phyloP scores from a whole-genome alignment of 2,888 invertebrate species.

The Drosophila prostipennis region DNA sequence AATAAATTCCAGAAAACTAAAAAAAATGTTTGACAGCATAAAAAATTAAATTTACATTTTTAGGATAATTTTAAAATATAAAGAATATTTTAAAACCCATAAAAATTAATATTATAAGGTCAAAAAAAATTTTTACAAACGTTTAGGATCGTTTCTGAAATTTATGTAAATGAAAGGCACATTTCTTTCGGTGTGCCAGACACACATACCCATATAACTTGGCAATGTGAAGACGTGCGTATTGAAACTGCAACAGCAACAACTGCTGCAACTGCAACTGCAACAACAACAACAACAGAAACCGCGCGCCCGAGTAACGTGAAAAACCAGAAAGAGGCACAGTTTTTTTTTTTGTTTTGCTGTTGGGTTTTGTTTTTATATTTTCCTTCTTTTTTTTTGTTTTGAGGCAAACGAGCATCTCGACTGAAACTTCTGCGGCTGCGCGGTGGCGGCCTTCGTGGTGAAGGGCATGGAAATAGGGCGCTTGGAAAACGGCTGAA shows the following conservation, averaged over 20 bases:
- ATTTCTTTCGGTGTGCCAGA: conserved; percentile 3
- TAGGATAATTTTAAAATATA: no score
- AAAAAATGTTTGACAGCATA: no score
- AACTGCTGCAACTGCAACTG: conserved; percentile 48
- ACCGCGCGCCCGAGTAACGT: conserved; percentile 59
- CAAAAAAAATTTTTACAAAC: no score
- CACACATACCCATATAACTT: conserved; percentile 30
- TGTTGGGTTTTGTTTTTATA: conserved; percentile 39
- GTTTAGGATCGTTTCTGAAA: no score
- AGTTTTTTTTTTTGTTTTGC: conserved; percentile 56
- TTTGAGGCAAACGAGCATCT: conserved; percentile 55
- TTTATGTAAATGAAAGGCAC: no score
- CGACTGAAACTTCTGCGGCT: conserved; percentile 26
- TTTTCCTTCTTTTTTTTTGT: conserved; percentile 32
- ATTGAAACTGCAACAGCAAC: conserved; percentile 49
- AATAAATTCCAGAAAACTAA: no score
- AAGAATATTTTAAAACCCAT: no score
- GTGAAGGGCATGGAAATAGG: conserved; percentile 45
- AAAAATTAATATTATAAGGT: no score
- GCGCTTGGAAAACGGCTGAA: conserved; percentile 10
- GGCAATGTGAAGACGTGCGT: conserved; percentile 76
- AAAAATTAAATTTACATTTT: no score
- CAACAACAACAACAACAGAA: conserved; percentile 36
- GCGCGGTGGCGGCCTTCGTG: conserved; percentile 48
- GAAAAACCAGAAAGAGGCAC: conserved; percentile 80